These are phyloP conservation scores for Eulemur macaco DNA, from an alignment of 2,113 vertebrate species.

Conservation along the genomic window DNA sequence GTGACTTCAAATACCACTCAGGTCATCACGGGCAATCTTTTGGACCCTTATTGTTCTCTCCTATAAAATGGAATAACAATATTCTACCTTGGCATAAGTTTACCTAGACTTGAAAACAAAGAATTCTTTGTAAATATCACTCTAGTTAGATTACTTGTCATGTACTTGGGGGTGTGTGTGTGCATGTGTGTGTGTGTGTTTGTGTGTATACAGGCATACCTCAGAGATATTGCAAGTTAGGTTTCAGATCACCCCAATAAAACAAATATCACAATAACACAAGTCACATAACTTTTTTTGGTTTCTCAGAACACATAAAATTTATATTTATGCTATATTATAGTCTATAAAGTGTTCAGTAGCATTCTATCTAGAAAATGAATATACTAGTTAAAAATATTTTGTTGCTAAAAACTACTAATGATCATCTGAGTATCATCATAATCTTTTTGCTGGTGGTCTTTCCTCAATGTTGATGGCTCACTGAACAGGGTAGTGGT, in stretches of 20 bases:
- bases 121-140: background rate
- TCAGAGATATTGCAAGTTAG: background rate
- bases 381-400: background rate
- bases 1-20: background rate
- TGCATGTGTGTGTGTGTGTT: background rate
- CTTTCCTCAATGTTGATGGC: background rate
- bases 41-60: background rate
- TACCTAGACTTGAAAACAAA: background rate
- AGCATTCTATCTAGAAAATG: background rate
- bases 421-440: background rate
- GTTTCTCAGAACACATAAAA: background rate
- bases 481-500: background rate
- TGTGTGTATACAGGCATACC: background rate
- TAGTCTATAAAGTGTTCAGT: background rate
- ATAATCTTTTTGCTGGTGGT: background rate
- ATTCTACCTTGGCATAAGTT: background rate
- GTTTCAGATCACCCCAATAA: background rate
- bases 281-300: background rate
- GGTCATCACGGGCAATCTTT: background rate
- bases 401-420: background rate
- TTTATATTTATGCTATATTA: background rate
- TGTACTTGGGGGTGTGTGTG: background rate
- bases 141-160: background rate
- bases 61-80: background rate
- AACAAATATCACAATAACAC: background rate